Conservation (phyloP, 2,888 invertebrate genomes). For the Mechanitis mazaeus region DNA sequence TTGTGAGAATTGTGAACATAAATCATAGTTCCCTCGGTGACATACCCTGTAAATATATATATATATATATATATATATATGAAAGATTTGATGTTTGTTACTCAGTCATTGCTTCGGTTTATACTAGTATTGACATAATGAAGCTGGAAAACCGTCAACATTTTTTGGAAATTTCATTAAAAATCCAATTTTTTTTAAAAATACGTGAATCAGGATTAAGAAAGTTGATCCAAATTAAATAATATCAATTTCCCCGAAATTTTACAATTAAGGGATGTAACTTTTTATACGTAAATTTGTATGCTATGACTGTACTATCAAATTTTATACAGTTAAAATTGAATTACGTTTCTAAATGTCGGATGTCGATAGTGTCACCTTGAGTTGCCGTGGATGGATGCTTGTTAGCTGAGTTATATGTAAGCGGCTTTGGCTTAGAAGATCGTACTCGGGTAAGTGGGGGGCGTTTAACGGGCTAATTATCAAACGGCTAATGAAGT, state of each 20-base stretch:
- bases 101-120: neutral
- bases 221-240: no score
- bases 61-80: neutral
- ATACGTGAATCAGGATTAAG: no score
- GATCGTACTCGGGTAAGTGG: slow-evolving; percentile 61
- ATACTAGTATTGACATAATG: neutral
- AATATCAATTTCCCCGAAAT: no score
- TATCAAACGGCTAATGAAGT: slow-evolving; percentile 78
- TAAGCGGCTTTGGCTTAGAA: slow-evolving; percentile 48
- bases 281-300: no score
- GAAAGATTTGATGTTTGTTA: neutral
- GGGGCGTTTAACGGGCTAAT: slow-evolving; percentile 76
- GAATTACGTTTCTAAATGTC: neutral
- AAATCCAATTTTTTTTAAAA: no score
- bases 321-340: neutral
- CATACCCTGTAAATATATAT: neutral
- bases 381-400: neutral
- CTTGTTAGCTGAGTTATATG: slow-evolving; percentile 20
- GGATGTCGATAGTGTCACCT: neutral
- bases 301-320: no score
- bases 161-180: no score
- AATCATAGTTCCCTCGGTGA: slow-evolving; percentile 3
- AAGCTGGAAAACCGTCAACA: no score
- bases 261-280: no score
- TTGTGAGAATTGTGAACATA: slow-evolving; percentile 6